Conservation (phyloP, 1,140 invertebrate genomes). For the Hetaerina americana region DNA sequence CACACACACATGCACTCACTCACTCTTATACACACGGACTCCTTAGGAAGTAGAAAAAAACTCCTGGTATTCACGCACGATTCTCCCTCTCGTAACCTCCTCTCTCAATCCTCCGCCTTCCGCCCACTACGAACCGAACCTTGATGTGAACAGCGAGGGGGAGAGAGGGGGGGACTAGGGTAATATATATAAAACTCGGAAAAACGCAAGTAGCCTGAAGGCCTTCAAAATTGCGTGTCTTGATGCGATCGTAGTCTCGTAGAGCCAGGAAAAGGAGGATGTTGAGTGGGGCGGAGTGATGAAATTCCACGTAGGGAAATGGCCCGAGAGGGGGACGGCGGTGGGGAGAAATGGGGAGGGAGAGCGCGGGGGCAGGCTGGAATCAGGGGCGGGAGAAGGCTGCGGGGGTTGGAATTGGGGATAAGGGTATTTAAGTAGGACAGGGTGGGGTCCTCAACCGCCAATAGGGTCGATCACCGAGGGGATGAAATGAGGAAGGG, state of each 20-base stretch:
- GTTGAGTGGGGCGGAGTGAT: neutral
- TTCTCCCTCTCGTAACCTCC: no score
- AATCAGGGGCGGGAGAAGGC: neutral
- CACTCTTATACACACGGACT: no score
- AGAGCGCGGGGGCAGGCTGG: neutral
- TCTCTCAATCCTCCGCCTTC: no score
- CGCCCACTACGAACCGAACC: no score
- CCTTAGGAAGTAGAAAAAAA: no score
- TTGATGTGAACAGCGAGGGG: no score
- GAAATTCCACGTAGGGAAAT: neutral
- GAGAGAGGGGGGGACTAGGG: no score
- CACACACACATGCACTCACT: no score
- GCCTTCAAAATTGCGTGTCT: neutral
- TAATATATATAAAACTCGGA: neutral
- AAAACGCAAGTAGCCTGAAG: neutral
- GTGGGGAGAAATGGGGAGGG: neutral
- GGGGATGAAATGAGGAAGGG: no score
- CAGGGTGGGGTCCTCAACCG: no score
- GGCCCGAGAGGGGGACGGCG: neutral
- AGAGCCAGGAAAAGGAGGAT: neutral
- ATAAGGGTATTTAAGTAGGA: no score
- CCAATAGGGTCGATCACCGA: neutral
- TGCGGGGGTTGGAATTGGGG: neutral
- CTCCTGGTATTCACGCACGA: no score
- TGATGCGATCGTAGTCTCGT: neutral